Base-by-base conservation (phyloP, 35 echinoderm and acorn worm genomes). In the Ophiothrix spiculata region DNA sequence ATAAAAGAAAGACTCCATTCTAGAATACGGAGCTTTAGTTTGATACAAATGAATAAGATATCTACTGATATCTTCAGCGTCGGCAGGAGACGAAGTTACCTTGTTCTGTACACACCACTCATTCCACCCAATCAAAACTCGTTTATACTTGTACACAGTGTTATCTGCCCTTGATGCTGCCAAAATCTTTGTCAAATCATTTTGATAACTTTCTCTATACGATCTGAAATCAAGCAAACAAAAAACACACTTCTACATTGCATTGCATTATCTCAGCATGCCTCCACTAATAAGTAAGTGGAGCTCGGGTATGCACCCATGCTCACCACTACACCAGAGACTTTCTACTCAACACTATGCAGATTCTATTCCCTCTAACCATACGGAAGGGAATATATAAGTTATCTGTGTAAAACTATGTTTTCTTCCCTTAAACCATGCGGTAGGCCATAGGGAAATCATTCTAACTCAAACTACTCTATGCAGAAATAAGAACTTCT, bases 121-220 rank as follows among this genome's bases (percentile, higher is more conserved):
- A 23, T 81, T 25, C 80, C 80, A 81, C 31, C 16, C 80, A 32
- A 25, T 13, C 29, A 81, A 81, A 25, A 25, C 23, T 23, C 36
- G 19, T 4, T 81, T 32, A 45, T 81, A 81, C 29, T 81, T 81
- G 10, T 40, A 29, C 28, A 31, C 41, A 15, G 80, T 81, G 29
- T 32, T 81, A 45, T n/a, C 4, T 46, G 80, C 80, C 33, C 80
- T 81, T 4, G 80, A 81, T 15, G 80, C 80, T 56, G 21, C 54
- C 31, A 81, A 46, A 0, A 81, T 45, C 14, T 42, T 23, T 31
- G 42, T 33, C 0, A n/a, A 33, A 17, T 40, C 33, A 29, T 81
- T 32, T 23, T 42, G 11, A 25, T 81, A 6, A 40, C 33, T 3
- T 46, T 33, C 42, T 23, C 10, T n/a, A 23, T 33, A 41, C 17